Evolutionary conservation across 2,888 invertebrate genomes (phyloP).

Genomic region (Pseudanteris insignis): DNA sequence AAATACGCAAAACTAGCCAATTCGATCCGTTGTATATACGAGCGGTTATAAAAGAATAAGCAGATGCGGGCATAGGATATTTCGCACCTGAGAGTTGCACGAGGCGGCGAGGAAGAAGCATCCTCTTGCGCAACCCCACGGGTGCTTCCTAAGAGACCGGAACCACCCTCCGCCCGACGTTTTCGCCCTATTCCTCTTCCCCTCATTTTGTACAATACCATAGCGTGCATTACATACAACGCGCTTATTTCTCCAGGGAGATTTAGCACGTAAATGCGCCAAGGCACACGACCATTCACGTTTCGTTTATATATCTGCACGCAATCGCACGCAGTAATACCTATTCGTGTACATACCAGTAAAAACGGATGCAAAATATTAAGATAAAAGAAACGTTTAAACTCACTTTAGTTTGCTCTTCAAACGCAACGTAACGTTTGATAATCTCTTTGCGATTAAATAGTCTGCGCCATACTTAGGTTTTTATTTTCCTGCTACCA

Average conservation of each 20-base stretch:
- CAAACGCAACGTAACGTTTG: not conserved
- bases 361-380: slow-evolving; percentile 14
- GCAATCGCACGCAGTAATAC: slow-evolving; percentile 33
- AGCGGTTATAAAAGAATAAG: slow-evolving; percentile 55
- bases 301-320: slow-evolving; percentile 40
- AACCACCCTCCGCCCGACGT: slow-evolving; percentile 48
- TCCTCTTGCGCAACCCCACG: slow-evolving; percentile 27
- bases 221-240: slow-evolving; percentile 62
- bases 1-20: slow-evolving; percentile 21
- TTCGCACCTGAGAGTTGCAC: slow-evolving; percentile 52
- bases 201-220: slow-evolving; percentile 56
- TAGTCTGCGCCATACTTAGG: too few relatives aligned
- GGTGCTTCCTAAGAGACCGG: slow-evolving; percentile 33
- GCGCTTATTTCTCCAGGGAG: slow-evolving; percentile 64
- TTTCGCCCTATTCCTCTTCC: slow-evolving; percentile 46
- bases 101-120: slow-evolving; percentile 31
- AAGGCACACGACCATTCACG: slow-evolving; percentile 40
- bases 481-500: too few relatives aligned
- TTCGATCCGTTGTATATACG: slow-evolving; percentile 18
- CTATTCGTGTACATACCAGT: slow-evolving; percentile 20
- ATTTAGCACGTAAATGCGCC: slow-evolving; percentile 59
- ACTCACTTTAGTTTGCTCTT: slow-evolving; percentile 1
- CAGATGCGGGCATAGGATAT: slow-evolving; percentile 45
- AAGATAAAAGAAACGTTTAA: slow-evolving; percentile 22
- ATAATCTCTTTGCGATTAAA: not conserved